Percentiles rank a stretch among this genome's conserved stretches.
These are phyloP conservation scores for Prosopocoilus inquinatus DNA, from an alignment of 2,888 invertebrate genomes.

Conservation along the genomic window DNA sequence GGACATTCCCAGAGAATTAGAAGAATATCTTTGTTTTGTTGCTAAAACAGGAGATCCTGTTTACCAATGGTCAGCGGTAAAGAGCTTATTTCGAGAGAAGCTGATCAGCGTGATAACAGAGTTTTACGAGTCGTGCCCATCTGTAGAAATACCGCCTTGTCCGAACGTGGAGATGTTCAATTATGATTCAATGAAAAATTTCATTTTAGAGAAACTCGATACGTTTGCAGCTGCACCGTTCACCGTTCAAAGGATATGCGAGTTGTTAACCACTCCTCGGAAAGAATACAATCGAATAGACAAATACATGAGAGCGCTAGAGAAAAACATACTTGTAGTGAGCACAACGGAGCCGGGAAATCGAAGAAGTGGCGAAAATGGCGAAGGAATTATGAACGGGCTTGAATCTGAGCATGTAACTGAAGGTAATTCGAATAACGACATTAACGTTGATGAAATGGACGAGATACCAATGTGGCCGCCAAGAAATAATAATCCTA, in stretches of 20 bases:
- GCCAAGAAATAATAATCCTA: slow-evolving; percentile 15
- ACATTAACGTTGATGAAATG: slow-evolving; percentile 60
- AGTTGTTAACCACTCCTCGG: slow-evolving; percentile 84
- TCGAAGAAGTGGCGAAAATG: slow-evolving; percentile 65
- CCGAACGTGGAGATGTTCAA: slow-evolving; percentile 91
- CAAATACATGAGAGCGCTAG: slow-evolving; percentile 95
- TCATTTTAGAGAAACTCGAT: slow-evolving; percentile 77
- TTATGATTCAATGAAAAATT: slow-evolving; percentile 84
- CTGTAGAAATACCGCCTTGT: slow-evolving; percentile 76
- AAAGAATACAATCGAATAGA: slow-evolving; percentile 95
- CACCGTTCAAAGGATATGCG: slow-evolving; percentile 93
- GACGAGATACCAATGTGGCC: slow-evolving; percentile 51
- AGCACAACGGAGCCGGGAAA: slow-evolving; percentile 71
- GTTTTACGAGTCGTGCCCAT: slow-evolving; percentile 77
- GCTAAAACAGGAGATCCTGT: slow-evolving; percentile 93
- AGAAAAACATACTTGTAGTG: slow-evolving; percentile 90
- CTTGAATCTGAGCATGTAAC: slow-evolving; percentile 57
- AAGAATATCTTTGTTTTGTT: slow-evolving; percentile 85
- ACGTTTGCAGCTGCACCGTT: slow-evolving; percentile 89
- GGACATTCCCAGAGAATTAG: slow-evolving; percentile 84
- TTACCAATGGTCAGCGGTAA: slow-evolving; percentile 87
- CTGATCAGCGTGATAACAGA: slow-evolving; percentile 82
- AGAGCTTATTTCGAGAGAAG: slow-evolving; percentile 85
- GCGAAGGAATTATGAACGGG: slow-evolving; percentile 63
- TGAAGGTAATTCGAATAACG: slow-evolving; percentile 53